phyloP scores from a whole-genome alignment of 37 sponge, comb jelly and placozoan genomes.

The Cliona cf. orientalis region DNA sequence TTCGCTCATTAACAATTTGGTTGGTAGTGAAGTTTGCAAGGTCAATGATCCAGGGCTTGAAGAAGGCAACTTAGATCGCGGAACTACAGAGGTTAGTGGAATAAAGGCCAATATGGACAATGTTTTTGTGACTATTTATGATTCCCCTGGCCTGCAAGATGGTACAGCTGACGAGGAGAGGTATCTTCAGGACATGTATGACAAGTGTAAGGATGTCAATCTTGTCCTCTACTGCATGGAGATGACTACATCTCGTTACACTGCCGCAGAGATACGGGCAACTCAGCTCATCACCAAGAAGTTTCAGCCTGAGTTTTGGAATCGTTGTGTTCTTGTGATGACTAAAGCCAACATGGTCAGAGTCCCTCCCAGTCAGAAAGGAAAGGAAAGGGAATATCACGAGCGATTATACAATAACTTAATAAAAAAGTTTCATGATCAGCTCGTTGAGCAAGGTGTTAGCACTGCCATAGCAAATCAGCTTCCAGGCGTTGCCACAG shows the following conservation, averaged over 20 bases:
- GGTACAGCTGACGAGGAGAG: constrained; percentile 2
- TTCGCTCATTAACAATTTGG: constrained; percentile 11
- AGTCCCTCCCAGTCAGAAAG: neutral
- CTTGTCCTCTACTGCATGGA: constrained; percentile 27
- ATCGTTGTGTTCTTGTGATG: neutral
- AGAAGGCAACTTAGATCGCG: neutral
- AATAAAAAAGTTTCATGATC: neutral
- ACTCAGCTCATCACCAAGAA: constrained; percentile 6
- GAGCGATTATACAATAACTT: neutral
- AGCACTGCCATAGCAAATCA: neutral
- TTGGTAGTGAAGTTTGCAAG: constrained; percentile 3
- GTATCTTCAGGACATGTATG: constrained; percentile 8
- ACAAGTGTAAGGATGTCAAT: constrained; percentile 8
- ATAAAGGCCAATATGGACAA: neutral
- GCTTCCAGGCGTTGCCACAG: constrained; percentile 7
- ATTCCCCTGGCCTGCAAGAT: constrained; percentile 38
- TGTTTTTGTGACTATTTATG: neutral
- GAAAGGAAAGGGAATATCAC: neutral
- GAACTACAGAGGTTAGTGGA: neutral
- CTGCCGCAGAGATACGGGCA: neutral
- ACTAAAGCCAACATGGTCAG: constrained; percentile 16
- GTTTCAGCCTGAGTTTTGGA: constrained; percentile 9
- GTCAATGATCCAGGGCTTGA: constrained; percentile 4
- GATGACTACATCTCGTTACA: constrained; percentile 2
- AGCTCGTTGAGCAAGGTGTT: constrained; percentile 4